Base-by-base conservation (phyloP, 2,797 vertebrate genomes). In the Octomys mimax region DNA sequence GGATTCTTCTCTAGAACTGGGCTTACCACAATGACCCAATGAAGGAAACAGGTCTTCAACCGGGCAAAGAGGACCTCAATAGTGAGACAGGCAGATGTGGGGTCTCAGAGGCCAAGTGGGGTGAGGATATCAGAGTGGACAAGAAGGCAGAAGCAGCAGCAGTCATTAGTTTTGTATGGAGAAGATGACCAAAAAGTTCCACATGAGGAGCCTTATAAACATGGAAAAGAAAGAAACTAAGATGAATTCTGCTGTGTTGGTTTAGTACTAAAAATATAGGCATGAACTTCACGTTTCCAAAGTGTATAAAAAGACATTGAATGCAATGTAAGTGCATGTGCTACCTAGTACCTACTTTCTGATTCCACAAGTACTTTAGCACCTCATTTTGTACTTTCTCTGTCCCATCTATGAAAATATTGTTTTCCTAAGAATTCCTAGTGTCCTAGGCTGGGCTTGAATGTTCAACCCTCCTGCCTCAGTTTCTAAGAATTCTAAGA, bases 351-450 rank as follows among this genome's bases (percentile, higher is more conserved):
- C 6, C 10, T 95, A 33, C n/a, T 49, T 64, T 90, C 36, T 31
- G 36, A 21, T 86, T 85, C 83, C 11, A 84, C 39, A 90, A 75
- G 39, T 91, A 73, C 21, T 92, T 86, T 90, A 31, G 52, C 54
- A 12, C 36, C 26, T 91, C 36, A 54, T 61, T n/a, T 8, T 70
- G 12, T 77, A 86, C 28, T 18, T 80, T 61, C n/a, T 73, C n/a
- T 62, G 5, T 62, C 12, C 70, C 21, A 66, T 26, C 1, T 36
- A 22, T 62, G 33, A 75, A 89, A 91, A 92, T 61, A 92, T 0
- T 9, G 71, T 39, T 89, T 87, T 68, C 64, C 21, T 31, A 95
- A 64, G 49, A 95, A 92, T 28, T 77, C 12, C 73, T 31, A 49
- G 26, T 26, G 3, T 2, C 73, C 73, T 46, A 77, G 13, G 7